Percentiles rank a stretch among this genome's conserved stretches.
These are phyloP conservation scores for Urocitellus parryii DNA, from an alignment of 2,113 vertebrate genomes.

Conservation along the genomic window DNA sequence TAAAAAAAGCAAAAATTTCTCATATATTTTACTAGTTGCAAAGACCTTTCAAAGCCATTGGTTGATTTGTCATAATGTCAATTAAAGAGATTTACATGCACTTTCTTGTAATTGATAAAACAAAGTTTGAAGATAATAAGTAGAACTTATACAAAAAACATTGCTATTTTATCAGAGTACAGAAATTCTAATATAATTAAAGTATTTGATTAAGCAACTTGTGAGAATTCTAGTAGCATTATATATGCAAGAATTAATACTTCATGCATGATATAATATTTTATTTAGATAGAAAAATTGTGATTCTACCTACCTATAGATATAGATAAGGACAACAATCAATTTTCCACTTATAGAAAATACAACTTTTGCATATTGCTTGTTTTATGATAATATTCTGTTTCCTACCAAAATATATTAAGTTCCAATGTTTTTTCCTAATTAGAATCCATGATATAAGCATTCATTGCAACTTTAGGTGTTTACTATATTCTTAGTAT, in stretches of 20 bases:
- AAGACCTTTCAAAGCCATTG: neutral
- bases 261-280: neutral
- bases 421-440: neutral
- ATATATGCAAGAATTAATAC: neutral
- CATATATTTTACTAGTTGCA: neutral
- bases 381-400: neutral
- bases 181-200: neutral
- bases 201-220: neutral
- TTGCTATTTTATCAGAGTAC: neutral
- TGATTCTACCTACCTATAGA: neutral
- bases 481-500: neutral
- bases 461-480: neutral
- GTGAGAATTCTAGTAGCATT: neutral
- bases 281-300: neutral
- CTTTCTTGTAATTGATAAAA: neutral
- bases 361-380: neutral
- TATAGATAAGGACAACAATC: neutral
- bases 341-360: neutral
- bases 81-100: neutral
- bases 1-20: neutral
- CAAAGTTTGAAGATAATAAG: neutral
- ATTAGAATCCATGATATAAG: neutral
- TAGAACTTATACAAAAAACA: neutral
- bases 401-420: neutral
- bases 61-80: neutral